Conservation (phyloP, 2,888 invertebrate genomes). For the Andrena bucephala region DNA sequence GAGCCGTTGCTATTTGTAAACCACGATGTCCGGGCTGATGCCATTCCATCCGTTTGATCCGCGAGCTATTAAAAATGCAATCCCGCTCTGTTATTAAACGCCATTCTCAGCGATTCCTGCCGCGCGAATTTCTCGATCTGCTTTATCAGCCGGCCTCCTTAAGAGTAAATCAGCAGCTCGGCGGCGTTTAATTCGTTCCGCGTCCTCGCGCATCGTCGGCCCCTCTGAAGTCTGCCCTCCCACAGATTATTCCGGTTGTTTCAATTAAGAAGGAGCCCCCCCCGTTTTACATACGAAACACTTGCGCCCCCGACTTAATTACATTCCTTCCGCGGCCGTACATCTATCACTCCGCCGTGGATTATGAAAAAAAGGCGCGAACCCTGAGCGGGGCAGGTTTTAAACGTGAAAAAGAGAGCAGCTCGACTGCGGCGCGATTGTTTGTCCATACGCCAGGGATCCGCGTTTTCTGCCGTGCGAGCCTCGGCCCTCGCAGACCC, state of each 20-base stretch:
- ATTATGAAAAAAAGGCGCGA: conserved; percentile 6
- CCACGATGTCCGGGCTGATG: conserved; percentile 14
- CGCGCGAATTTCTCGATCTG: conserved; percentile 9
- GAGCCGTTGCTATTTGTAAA: conserved; percentile 19
- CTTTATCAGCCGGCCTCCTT: conserved; percentile 25
- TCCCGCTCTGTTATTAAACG: conserved; percentile 37
- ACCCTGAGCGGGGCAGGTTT: not conserved
- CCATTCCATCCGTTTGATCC: conserved; percentile 10
- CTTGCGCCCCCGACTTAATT: conserved; percentile 48
- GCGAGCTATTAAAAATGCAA: conserved; percentile 46
- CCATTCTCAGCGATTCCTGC: not conserved
- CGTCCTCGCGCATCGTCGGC: conserved; percentile 14
- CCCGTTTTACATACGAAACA: conserved; percentile 37
- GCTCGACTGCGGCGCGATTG: conserved; percentile 24
- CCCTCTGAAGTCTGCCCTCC: conserved; percentile 6
- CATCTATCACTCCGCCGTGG: conserved; percentile 36
- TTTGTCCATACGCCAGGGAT: conserved; percentile 43
- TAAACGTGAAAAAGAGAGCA: conserved; percentile 35
- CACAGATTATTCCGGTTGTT: conserved; percentile 53
- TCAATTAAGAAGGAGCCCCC: conserved; percentile 56
- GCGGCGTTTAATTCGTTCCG: conserved; percentile 39
- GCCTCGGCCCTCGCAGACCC: conserved; percentile 38
- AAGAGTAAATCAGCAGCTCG: conserved; percentile 1
- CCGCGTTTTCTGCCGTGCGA: conserved; percentile 42
- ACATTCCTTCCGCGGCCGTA: conserved; percentile 38